Conservation (phyloP, 2,113 vertebrate species). For the Python bivittatus region DNA sequence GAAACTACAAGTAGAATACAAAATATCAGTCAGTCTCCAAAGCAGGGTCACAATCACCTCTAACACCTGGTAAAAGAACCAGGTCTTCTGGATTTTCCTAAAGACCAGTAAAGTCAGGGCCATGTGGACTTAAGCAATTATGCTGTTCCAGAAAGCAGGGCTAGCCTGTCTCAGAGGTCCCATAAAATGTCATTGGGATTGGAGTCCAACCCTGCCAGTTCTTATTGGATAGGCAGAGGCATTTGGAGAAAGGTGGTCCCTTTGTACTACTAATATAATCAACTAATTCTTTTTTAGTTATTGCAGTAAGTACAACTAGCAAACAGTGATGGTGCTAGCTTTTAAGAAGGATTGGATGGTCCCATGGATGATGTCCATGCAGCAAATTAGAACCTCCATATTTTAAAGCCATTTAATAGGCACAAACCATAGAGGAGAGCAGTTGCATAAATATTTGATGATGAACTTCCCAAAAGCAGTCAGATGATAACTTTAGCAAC, state of each 20-base stretch:
- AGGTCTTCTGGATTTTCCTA: not conserved
- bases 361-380: not conserved
- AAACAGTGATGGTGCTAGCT: not conserved
- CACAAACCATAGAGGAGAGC: not conserved
- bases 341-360: not conserved
- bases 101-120: not conserved
- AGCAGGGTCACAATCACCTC: not conserved
- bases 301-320: not conserved
- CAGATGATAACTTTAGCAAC: not conserved
- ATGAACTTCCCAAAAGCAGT: not conserved
- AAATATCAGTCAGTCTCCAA: not conserved
- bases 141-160: not conserved
- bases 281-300: not conserved
- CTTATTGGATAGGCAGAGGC: not conserved
- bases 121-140: not conserved
- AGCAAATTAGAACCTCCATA: not conserved
- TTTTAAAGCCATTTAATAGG: not conserved
- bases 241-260: not conserved
- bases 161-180: not conserved
- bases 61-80: not conserved
- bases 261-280: not conserved
- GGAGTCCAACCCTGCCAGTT: not conserved
- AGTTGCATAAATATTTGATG: too few species aligned
- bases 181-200: not conserved
- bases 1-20: not conserved